phyloP scores from a whole-genome alignment of 2,113 vertebrate species.

The Manacus vitellinus region DNA sequence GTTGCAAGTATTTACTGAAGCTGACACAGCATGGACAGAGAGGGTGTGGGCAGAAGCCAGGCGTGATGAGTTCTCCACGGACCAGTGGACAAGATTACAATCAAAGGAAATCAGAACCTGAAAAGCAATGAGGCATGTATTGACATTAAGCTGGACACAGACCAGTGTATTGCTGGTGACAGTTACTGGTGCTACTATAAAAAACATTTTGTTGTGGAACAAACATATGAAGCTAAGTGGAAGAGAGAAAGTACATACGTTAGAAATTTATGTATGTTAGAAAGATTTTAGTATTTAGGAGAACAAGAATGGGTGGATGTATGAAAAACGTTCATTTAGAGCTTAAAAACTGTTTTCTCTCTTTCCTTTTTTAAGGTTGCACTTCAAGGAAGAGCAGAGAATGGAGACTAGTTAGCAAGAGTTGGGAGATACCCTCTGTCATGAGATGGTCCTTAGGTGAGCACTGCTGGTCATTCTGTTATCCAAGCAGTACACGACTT shows the following conservation, averaged over 20 bases:
- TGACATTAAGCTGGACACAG: neutral
- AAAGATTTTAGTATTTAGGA: neutral
- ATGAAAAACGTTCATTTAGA: neutral
- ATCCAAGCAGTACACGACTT: neutral
- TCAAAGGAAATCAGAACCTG: neutral
- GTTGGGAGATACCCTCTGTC: neutral
- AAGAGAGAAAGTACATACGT: neutral
- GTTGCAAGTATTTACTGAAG: neutral
- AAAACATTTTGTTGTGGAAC: neutral
- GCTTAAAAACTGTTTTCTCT: neutral
- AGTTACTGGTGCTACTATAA: neutral
- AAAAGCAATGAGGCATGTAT: neutral
- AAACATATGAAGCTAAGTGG: rapidly evolving
- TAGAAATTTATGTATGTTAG: neutral
- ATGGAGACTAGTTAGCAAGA: neutral
- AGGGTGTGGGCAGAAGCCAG: rapidly evolving
- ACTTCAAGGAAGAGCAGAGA: neutral
- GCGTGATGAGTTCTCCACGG: neutral
- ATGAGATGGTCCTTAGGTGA: neutral
- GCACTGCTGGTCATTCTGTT: rapidly evolving
- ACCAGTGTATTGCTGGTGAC: neutral
- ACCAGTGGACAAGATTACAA: neutral
- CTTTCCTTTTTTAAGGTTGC: neutral
- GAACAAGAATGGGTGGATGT: neutral
- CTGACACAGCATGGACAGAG: rapidly evolving